Conservation (phyloP, 2,888 invertebrate genomes). For the Halocaridina rubra region DNA sequence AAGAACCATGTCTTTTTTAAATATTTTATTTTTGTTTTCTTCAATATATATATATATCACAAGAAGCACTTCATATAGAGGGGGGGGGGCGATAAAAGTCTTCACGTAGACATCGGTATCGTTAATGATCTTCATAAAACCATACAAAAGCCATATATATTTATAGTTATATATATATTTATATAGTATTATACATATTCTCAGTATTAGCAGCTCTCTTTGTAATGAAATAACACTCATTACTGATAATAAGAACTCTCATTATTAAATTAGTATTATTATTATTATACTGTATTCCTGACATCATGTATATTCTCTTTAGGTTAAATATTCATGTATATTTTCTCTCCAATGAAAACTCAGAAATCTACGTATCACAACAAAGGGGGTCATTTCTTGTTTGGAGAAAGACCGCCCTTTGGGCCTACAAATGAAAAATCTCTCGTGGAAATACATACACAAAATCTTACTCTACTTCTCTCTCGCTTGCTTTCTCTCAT, state of each 20-base stretch:
- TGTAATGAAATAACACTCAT: conserved; percentile 33
- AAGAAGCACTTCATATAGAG: conserved; percentile 42
- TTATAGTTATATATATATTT: conserved; percentile 56
- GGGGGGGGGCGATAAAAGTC: not conserved
- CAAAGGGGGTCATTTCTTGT: conserved; percentile 54
- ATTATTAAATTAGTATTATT: not conserved
- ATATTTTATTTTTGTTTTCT: no score
- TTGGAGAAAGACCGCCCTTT: conserved; percentile 34
- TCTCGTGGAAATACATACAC: conserved; percentile 33
- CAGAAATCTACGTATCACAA: conserved; percentile 60
- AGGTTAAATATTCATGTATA: no score
- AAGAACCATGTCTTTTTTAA: no score
- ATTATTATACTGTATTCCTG: conserved; percentile 14
- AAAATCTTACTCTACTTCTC: no score
- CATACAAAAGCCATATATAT: conserved; percentile 57
- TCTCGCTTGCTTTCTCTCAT: no score
- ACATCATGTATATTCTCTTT: conserved; percentile 19
- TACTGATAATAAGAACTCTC: conserved; percentile 40
- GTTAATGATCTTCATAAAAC: conserved; percentile 39
- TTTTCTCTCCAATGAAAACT: conserved; percentile 37
- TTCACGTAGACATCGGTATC: conserved; percentile 30
- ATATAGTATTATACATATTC: conserved; percentile 49
- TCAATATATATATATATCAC: no score
- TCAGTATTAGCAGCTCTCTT: conserved; percentile 58
- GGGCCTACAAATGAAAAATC: conserved; percentile 52